Evolutionary conservation across 2,113 vertebrate species (phyloP), one percentile per base, ranked within the genome.

Genomic region (Rhadina sibilatrix): DNA sequence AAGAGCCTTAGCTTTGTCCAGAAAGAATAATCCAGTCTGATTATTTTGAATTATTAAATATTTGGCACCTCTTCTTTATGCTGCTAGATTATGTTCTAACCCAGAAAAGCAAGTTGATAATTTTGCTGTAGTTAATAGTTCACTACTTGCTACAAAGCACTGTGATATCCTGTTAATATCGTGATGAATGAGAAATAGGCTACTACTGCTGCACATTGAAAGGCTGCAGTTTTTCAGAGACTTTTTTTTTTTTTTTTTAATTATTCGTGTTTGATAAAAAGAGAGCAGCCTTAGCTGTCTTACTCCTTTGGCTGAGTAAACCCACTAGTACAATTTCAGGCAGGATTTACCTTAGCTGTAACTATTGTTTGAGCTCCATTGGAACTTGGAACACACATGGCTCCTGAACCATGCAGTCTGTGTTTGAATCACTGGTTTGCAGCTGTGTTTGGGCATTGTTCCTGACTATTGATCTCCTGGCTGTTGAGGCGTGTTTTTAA

Each of bases 91-190:
- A 84, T 10, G 15, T 60, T 47, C 56, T 47, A 89, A 87, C 40
- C 42, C 35, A 84, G 33, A 89, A 96, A 84, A 87, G 5, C 15
- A 87, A 89, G 27, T 2, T 47, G 42, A 22, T 68, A 75, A 60
- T 92, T 95, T 78, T 94, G 33, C 49, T 87, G 64, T 53, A 80
- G 63, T 85, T 68, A 83, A 30, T 60, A 90, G 87, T n/a, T 92
- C 38, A 72, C 28, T 49, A 66, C 31, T 92, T 87, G 52, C 69
- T 79, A 84, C 42, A 75, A 85, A 93, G 64, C 61, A 89, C n/a
- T 83, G 72, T 59, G 74, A 91, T 72, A 79, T 30, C 64, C 57
- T 89, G 81, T 83, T 79, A 90, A 31, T 66, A 75, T 24, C 31
- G 46, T 9, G 21, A 46, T 79, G 72, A 71, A 82, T 21, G 47